Evolutionary conservation across 2,888 invertebrate genomes (phyloP).

Genomic region (Ferdinandea cuprea): DNA sequence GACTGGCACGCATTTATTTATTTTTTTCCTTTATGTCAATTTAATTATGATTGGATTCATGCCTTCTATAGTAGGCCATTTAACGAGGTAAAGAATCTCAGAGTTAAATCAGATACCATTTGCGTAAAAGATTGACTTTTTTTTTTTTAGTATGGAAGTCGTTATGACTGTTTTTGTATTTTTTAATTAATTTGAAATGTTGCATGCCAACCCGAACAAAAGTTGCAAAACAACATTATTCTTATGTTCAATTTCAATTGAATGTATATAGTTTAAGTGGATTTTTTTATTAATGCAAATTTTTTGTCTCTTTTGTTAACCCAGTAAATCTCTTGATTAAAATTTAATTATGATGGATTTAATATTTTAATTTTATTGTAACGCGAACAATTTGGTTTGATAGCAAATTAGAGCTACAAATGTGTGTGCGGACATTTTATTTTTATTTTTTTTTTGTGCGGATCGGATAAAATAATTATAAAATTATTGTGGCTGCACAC

Average conservation of each 20-base stretch:
- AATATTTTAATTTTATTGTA: slow-evolving; percentile 20
- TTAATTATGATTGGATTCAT: slow-evolving; percentile 57
- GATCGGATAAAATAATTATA: neutral
- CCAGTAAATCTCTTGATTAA: slow-evolving; percentile 32
- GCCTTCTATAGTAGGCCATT: slow-evolving; percentile 48
- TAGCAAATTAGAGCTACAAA: neutral
- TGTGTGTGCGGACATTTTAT: too few species aligned
- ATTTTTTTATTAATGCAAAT: slow-evolving; percentile 5
- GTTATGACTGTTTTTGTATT: slow-evolving; percentile 39
- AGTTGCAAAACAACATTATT: neutral
- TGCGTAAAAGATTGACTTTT: slow-evolving; percentile 30
- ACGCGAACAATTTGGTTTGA: slow-evolving; percentile 2
- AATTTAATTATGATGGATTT: slow-evolving; percentile 34
- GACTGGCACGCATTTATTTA: slow-evolving; percentile 11
- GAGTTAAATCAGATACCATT: slow-evolving; percentile 46
- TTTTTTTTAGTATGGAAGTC: slow-evolving; percentile 41
- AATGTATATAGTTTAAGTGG: neutral
- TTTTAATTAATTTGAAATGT: slow-evolving; percentile 32
- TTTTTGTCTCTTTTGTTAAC: slow-evolving; percentile 29
- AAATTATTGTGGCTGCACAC: slow-evolving; percentile 1
- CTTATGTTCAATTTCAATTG: neutral
- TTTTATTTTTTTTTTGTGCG: too few species aligned
- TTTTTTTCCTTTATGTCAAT: slow-evolving; percentile 28
- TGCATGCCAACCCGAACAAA: neutral
- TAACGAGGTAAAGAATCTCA: slow-evolving; percentile 56